A percentile compares a stretch with the other conserved stretches of the same genome.
These are phyloP conservation scores for Sebastes itinus DNA, from an alignment of 2,797 vertebrate species.

Conservation along the genomic window DNA sequence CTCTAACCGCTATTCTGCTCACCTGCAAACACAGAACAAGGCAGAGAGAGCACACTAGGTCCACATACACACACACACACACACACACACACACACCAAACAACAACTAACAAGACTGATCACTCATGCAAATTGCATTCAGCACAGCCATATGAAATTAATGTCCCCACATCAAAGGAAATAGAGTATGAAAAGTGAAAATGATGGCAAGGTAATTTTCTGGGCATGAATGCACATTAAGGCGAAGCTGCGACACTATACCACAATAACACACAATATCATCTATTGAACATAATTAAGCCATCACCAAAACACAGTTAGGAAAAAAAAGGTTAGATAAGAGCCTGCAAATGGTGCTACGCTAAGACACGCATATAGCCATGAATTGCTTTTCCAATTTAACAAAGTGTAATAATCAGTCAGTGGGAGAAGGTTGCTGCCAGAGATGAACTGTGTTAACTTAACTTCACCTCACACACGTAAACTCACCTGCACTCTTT, in stretches of 20 bases:
- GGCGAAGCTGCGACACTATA: not conserved
- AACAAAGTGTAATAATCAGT: not conserved
- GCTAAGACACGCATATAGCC: not conserved
- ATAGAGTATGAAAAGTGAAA: conserved; percentile 45
- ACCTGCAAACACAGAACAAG: conserved; percentile 4
- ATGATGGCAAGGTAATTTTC: conserved; percentile 43
- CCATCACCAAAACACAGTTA: not conserved
- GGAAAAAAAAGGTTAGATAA: conserved; percentile 8
- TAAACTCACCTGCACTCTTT: not conserved
- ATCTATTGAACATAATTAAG: conserved; percentile 26
- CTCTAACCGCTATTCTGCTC: not conserved
- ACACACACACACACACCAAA: not conserved
- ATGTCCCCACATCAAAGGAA: conserved; percentile 49
- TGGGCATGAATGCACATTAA: conserved; percentile 15
- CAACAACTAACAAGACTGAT: conserved; percentile 20
- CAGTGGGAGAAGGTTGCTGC: not conserved
- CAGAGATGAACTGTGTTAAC: not conserved
- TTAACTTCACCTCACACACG: not conserved
- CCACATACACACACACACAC: not conserved
- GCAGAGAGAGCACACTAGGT: not conserved
- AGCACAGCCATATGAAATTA: conserved; percentile 46
- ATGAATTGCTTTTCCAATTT: not conserved
- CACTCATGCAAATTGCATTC: conserved; percentile 49
- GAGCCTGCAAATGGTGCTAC: not conserved
- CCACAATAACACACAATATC: conserved; percentile 23